Base-by-base conservation (phyloP, 2,797 vertebrate species). In the Oryzias sinensis region DNA sequence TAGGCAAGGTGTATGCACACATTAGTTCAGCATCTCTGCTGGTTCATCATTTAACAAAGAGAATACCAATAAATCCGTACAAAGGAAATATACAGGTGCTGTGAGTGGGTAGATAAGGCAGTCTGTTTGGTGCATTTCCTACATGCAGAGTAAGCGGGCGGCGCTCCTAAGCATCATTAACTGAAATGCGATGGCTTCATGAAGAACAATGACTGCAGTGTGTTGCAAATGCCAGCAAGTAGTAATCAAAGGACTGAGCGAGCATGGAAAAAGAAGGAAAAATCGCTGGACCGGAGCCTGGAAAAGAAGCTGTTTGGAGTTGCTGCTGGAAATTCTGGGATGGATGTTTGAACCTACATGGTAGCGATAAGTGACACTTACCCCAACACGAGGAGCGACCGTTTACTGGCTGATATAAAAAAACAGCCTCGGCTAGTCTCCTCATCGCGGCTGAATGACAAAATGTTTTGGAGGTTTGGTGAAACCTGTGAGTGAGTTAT, bases 201-300 rank as follows among this genome's bases (percentile, higher is more conserved):
- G 16, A 51, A 62, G 77, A 83, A 85, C 86, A 88, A 85, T 81
- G 70, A 53, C 41, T 40, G 49, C 77, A 80, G 64, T 88, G 82
- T 87, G 48, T 73, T 73, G 70, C 5, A 74, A 83, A 80, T 77
- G 70, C 56, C 72, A 71, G 44, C 3, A 29, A 59, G 69, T 73
- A 72, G 69, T 71, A 66, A 79, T 69, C 69, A 76, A 59, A 62
- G 43, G 46, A 42, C 63, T 70, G 42, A 69, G 61, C 47, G 49
- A 66, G 54, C 56, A 51, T 43, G 78, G 79, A 85, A 82, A 87
- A 81, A 53, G 51, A 74, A 59, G 53, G 62, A 57, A 75, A 79
- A 79, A 72, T 22, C 65, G 33, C 13, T 84, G 83, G 72, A 81
- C 20, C 14, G 13, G 0, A 18, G 80, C 78, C 75, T 70, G 77